Percentiles rank a stretch among this genome's conserved stretches.
These are phyloP conservation scores for Amphimedon queenslandica DNA, from an alignment of 37 sponge, comb jelly and placozoan genomes.

Conservation along the genomic window DNA sequence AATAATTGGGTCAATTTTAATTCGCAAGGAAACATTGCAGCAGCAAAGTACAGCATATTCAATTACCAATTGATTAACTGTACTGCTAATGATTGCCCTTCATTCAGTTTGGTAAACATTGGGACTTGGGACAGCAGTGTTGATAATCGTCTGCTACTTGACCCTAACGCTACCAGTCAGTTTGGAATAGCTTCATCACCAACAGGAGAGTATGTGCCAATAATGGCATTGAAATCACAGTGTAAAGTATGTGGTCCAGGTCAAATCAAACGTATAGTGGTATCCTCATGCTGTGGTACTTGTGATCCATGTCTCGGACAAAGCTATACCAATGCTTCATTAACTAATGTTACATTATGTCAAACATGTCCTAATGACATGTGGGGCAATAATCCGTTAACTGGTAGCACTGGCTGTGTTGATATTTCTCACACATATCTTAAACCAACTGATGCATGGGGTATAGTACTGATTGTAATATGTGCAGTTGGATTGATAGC, in stretches of 20 bases:
- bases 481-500: conserved; percentile 17
- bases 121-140: conserved; percentile 35
- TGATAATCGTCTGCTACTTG: not conserved
- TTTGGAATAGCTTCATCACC: conserved; percentile 19
- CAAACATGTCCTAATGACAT: conserved; percentile 19
- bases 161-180: not conserved
- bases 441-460: not conserved
- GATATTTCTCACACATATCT: conserved; percentile 1
- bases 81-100: not conserved
- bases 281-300: conserved; percentile 52
- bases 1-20: conserved; percentile 37
- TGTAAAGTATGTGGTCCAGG: conserved; percentile 10
- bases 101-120: conserved; percentile 3
- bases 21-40: conserved; percentile 16
- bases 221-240: conserved; percentile 2
- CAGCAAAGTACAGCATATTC: conserved; percentile 21
- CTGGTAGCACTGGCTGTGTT: conserved; percentile 38
- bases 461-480: conserved; percentile 16
- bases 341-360: conserved; percentile 26
- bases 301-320: conserved; percentile 47
- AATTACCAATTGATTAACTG: conserved; percentile 21
- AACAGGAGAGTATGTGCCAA: not conserved
- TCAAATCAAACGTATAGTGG: not conserved
- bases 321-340: conserved; percentile 10
- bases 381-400: conserved; percentile 47